These are phyloP conservation scores for Trichosurus vulpecula DNA, from an alignment of 2,797 vertebrate genomes.

Conservation along the genomic window DNA sequence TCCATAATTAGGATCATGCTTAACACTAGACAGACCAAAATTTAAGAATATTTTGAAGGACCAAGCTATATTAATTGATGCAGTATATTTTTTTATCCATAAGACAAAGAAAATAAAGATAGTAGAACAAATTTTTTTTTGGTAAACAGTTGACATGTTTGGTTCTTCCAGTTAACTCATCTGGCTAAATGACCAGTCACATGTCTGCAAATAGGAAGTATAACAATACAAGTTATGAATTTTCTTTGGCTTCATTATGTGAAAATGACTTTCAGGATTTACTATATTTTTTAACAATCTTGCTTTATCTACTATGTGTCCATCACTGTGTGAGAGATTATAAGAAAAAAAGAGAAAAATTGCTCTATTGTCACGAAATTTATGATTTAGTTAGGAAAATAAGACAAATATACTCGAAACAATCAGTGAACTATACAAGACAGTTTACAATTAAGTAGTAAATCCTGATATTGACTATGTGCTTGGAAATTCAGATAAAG, in stretches of 20 bases:
- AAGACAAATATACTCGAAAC: slow-evolving; percentile 26
- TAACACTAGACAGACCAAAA: not conserved
- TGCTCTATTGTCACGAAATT: slow-evolving; percentile 17
- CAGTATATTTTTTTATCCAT: not conserved
- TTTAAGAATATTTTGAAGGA: not conserved
- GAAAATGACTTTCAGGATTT: slow-evolving; percentile 36
- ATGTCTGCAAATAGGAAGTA: slow-evolving; percentile 13
- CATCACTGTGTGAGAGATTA: not conserved
- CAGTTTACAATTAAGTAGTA: not conserved
- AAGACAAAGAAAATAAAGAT: not conserved
- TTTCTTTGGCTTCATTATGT: not conserved
- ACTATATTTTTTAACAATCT: slow-evolving; percentile 18
- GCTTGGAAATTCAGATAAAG: not conserved
- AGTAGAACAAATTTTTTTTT: not conserved
- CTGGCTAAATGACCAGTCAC: slow-evolving; percentile 8
- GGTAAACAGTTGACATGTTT: not conserved
- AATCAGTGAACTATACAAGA: not conserved
- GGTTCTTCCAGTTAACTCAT: not conserved
- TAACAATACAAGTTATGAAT: slow-evolving; percentile 4
- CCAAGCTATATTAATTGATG: not conserved
- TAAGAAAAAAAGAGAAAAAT: not conserved
- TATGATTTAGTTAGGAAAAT: slow-evolving; percentile 7
- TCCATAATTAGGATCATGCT: slow-evolving; percentile 10
- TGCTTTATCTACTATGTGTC: not conserved
- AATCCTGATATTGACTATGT: not conserved